phyloP scores from a whole-genome alignment of 2,888 invertebrate genomes.

The Pterostichus madidus region DNA sequence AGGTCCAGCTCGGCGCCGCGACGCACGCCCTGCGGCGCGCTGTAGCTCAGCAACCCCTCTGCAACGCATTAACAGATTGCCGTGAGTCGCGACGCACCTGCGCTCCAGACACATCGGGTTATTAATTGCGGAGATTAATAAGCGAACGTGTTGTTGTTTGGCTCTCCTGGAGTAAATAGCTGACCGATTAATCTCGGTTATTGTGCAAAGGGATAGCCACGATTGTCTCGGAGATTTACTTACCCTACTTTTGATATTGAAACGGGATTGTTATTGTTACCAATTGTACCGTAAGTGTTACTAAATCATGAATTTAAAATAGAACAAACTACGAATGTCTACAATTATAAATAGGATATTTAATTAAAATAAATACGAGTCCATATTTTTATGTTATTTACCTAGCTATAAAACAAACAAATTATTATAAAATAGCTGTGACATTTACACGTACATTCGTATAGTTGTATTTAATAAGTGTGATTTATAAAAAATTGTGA shows the following conservation, averaged over 20 bases:
- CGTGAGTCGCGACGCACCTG: constrained; percentile 53
- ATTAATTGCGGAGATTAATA: constrained; percentile 34
- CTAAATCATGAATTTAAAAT: too few species aligned
- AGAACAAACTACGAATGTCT: too few species aligned
- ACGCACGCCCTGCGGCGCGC: constrained; percentile 86
- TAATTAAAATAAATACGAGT: too few species aligned
- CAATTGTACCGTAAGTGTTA: too few species aligned
- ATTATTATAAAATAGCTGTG: too few species aligned
- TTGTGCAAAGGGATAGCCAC: neutral
- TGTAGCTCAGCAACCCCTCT: constrained; percentile 90
- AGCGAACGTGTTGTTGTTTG: constrained; percentile 68
- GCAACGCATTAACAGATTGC: constrained; percentile 72
- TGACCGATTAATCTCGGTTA: constrained; percentile 49
- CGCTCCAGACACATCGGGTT: constrained; percentile 28
- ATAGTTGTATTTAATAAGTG: too few species aligned
- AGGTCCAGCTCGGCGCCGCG: constrained; percentile 87
- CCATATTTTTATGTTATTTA: too few species aligned
- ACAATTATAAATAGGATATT: too few species aligned
- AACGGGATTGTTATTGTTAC: neutral
- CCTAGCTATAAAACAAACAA: too few species aligned
- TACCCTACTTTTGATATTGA: neutral
- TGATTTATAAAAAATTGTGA: too few species aligned
- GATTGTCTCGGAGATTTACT: neutral
- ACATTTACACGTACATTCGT: too few species aligned
- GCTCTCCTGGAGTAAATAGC: constrained; percentile 19